phyloP scores from a whole-genome alignment of 2,113 vertebrate genomes.

The Hippopotamus amphibius region DNA sequence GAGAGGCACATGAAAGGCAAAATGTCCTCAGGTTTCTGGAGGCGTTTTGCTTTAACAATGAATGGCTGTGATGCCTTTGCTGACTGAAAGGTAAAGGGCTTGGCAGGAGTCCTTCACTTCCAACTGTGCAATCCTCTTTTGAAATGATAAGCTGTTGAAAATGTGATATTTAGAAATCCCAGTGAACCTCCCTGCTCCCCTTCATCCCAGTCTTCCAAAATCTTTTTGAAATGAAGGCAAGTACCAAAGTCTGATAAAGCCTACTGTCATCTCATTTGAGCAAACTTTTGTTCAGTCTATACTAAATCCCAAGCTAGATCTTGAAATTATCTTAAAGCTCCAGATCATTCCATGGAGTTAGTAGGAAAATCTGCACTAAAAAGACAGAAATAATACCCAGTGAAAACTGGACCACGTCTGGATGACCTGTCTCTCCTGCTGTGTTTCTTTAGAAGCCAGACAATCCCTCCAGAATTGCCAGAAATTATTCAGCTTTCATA shows the following conservation, averaged over 20 bases:
- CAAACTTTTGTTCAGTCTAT: neutral
- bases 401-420: neutral
- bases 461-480: neutral
- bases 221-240: slow-evolving; percentile 4
- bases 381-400: neutral
- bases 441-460: neutral
- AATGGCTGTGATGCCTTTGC: neutral
- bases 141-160: neutral
- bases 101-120: neutral
- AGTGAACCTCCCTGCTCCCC: neutral
- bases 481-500: neutral
- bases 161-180: neutral
- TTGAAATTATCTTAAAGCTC: neutral
- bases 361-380: neutral
- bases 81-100: neutral
- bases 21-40: neutral
- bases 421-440: neutral
- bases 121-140: neutral
- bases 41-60: neutral
- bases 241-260: neutral
- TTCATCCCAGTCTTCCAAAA: neutral
- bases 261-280: neutral
- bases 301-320: neutral
- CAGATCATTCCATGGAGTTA: neutral
- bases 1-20: accelerated